Evolutionary conservation across 2,888 invertebrate species (phyloP), one percentile per base, ranked within the genome.

Genomic region (Thera obeliscata): DNA sequence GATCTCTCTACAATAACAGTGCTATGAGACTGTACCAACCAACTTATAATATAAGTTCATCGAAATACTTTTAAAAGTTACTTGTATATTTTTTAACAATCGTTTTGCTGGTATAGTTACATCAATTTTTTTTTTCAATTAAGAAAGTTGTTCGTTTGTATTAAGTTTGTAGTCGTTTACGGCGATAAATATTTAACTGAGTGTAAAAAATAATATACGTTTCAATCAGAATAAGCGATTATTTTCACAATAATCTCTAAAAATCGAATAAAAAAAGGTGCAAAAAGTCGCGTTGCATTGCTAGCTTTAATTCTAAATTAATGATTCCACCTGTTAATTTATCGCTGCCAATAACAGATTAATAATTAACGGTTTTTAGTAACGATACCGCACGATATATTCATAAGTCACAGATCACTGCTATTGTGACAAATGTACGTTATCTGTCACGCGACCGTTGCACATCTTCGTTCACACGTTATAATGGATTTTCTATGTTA

Each of bases 311-410:
- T 38, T 36, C 6, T 35, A 55, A 61, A 55, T 61, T 61, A 65
- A 68, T 71, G 61, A 49, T 41, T 38, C 8, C 58, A 63, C 58
- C 36, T 46, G 49, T 54, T 67, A 69, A 69, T 74, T 66, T 59
- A 62, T 65, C 43, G 48, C 38, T 62, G 58, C 41, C 61, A 55
- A 52, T 64, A 61, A 61, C 57, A 46, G 57, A 54, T 64, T 54
- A 6, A 12, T 66, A 63, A 66, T 69, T 66, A 64, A 70, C 67
- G 35, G 67, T 56, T 70, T 66, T 70, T 64, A 58, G 61, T 70
- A 66, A 69, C 66, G 66, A 55, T 65, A 69, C n/a, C n/a, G n/a
- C n/a, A 49, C n/a, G 22, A 9, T 52, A 33, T 9, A 8, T n/a
- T 48, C 57, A 63, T 67, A 60, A 66, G 54, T 70, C 55, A 66